Base-by-base conservation (phyloP, 1,140 invertebrate species). In the Chelonus insularis region DNA sequence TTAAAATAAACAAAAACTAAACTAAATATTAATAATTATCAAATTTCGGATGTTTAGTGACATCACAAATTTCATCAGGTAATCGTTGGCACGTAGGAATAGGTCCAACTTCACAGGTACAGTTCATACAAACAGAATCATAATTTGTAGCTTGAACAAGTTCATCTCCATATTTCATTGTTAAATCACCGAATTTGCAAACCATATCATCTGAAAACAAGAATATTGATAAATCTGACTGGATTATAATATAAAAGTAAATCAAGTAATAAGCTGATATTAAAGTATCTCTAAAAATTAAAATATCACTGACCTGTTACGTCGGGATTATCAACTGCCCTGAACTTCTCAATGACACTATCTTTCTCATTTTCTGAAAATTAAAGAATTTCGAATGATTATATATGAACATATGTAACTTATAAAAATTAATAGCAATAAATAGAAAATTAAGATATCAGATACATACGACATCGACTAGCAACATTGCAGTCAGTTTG, bases 401-500 rank as follows among this genome's bases (percentile, higher is more conserved):
- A 34, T 1, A 34, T 8, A 34, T 8, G n/a, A 2, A 34, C 32
- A 34, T 34, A 11, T 11, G n/a, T n/a, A n/a, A n/a, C n/a, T n/a
- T n/a, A n/a, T 34, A 7, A 34, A 41, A 41, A 41, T 41, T 41
- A 5, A 14, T 1, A n/a, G 5, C 1, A 41, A 11, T 41, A 11
- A n/a, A n/a, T n/a, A 6, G 25, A 9, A 57, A 45, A 29, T n/a
- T 47, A 47, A 16, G 5, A 4, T 14, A 14, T 9, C 16, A 7
- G 9, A 1, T 62, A 74, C 75, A 75, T 52, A 78, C 76, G 71
- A 23, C 76, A 78, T 75, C 69, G 68, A 6, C 16, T 58, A 4
- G 4, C 7, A 1, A 63, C 7, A 18, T 4, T 67, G 39, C 75
- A 78, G 20, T 20, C 32, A 0, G 45, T 68, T 11, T 50, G 51